Base-by-base conservation (phyloP, 1,140 invertebrate genomes). In the Trialeurodes vaporariorum region DNA sequence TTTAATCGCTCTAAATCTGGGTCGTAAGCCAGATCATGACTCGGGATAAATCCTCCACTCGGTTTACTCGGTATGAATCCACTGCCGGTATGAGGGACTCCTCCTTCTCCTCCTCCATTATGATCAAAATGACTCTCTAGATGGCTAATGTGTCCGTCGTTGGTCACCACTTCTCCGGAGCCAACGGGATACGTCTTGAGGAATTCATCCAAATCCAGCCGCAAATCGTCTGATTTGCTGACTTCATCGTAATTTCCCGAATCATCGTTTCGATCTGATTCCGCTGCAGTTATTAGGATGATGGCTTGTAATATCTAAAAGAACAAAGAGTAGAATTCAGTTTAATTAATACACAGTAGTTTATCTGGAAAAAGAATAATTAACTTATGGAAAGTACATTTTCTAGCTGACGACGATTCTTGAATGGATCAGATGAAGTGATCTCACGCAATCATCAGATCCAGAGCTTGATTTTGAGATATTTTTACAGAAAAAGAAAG, bases 231-330 rank as follows among this genome's bases (percentile, higher is more conserved):
- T 9, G 34, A 49, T 49, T 49, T 49, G 17, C 34, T 49, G 34
- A 49, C 34, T 49, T 49, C 34, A 17, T 49, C 34, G 34, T 49
- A 49, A 17, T 49, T 49, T 5, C 34, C 34, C 17, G 34, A 9
- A 5, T 49, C 34, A 17, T 49, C 34, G 67, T 40, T 68, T 17
- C 68, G 27, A 5, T 67, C 67, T 34, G n/a, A 65, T 40, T 58
- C 23, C 13, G 11, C 17, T 2, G 34, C 5, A 5, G 17, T 17
- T 9, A 49, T 5, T 5, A 49, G 17, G 34, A 49, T 17, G 34
- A 49, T 17, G 5, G 5, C 5, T 9, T 5, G 34, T 17, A 49
- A 49, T 49, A 49, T 49, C 34, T 49, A 17, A 9, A 9, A 49
- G 34, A 49, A 49, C 34, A 49, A 49, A 49, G n/a, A n/a, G n/a